Percentiles rank a stretch among this genome's conserved stretches.
phyloP scores from a whole-genome alignment of 2,888 invertebrate species.

The Myathropa florea region DNA sequence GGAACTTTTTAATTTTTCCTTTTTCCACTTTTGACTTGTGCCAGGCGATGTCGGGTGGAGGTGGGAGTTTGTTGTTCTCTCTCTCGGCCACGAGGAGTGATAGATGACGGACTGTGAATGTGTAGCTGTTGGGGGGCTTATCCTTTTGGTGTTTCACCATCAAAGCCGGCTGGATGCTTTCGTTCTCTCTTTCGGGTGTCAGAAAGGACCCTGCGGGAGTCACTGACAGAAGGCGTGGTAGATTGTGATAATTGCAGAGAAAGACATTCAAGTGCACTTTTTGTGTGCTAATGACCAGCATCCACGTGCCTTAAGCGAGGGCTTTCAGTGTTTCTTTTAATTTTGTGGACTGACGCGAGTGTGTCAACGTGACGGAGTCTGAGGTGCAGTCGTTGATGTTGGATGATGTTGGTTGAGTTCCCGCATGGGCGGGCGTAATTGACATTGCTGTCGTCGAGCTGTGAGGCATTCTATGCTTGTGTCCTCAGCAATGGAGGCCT shows the following conservation, averaged over 20 bases:
- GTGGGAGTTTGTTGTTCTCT: not conserved
- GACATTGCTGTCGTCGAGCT: not conserved
- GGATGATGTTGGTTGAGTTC: too few relatives aligned
- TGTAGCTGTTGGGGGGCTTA: not conserved
- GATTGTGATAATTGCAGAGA: not conserved
- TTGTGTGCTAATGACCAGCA: not conserved
- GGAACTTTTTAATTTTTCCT: not conserved
- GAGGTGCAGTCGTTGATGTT: not conserved
- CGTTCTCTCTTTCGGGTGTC: not conserved
- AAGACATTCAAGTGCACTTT: not conserved
- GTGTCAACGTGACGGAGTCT: not conserved
- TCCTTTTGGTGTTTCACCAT: not conserved
- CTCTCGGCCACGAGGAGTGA: not conserved
- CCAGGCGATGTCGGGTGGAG: not conserved
- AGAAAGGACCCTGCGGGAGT: not conserved
- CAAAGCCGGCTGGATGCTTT: not conserved
- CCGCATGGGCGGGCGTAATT: not conserved
- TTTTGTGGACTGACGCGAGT: not conserved
- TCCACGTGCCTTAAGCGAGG: not conserved
- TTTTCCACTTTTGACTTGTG: not conserved
- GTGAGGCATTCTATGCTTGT: too few relatives aligned
- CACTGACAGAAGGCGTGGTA: not conserved
- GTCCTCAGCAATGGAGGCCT: too few relatives aligned
- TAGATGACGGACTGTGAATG: too few relatives aligned
- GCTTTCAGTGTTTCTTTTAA: not conserved